Percentiles rank a stretch among this genome's conserved stretches.
Conservation (phyloP, 2,888 invertebrate genomes). For the Callyntrura guangdongensis region DNA sequence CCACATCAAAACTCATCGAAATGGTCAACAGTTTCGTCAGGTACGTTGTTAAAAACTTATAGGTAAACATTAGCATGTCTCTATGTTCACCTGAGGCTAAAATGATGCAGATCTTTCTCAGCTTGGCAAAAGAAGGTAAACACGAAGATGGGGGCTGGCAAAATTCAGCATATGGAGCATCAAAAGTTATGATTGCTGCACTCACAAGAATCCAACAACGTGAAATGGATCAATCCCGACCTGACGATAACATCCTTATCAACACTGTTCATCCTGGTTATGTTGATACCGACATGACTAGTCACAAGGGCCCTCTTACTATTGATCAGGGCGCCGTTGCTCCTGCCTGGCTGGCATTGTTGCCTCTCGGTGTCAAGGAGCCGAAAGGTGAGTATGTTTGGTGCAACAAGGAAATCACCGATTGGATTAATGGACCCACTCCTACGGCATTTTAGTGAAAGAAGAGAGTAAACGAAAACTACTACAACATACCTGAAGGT, state of each 20-base stretch:
- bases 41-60: no score
- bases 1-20: conserved; percentile 88
- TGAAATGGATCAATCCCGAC: conserved; percentile 87
- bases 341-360: conserved; percentile 89
- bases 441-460: no score
- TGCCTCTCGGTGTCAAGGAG: conserved; percentile 86
- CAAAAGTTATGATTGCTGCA: conserved; percentile 91
- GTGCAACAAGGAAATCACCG: conserved; percentile 88
- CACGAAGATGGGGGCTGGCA: conserved; percentile 88
- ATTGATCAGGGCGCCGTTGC: conserved; percentile 87
- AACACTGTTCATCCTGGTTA: conserved; percentile 92
- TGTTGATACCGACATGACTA: conserved; percentile 42
- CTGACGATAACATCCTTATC: conserved; percentile 89
- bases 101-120: no score
- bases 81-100: no score
- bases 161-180: conserved; percentile 89
- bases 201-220: conserved; percentile 90
- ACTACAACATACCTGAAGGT: no score
- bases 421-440: conserved; percentile 87
- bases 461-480: no score
- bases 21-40: conserved; percentile 90
- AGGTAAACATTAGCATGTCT: no score
- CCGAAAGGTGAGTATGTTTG: conserved; percentile 90
- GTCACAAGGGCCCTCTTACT: conserved; percentile 24
- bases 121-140: conserved; percentile 87